Base-by-base conservation (phyloP, 2,888 invertebrate genomes). In the Plagodis pulveraria region DNA sequence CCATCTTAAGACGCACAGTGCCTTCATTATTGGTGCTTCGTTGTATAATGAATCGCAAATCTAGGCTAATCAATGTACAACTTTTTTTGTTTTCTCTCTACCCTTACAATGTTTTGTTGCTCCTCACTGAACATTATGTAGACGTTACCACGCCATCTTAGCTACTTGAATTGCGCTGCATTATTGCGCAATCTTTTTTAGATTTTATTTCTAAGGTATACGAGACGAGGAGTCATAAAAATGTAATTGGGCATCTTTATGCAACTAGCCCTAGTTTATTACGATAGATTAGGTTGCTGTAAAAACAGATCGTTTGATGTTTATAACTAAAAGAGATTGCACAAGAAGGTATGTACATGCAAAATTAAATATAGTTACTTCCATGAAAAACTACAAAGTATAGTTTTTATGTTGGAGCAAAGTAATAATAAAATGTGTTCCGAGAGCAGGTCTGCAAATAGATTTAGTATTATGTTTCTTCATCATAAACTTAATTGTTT, bases 1-100 rank as follows among this genome's bases (percentile, higher is more conserved):
- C 78, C 78, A 76, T 76, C 72, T 58, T 73, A 79, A 81, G 83
- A 78, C 76, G 74, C 77, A 62, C 65, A 77, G 67, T 76, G 70
- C 76, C 75, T 78, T 81, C 82, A 81, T 84, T 83, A 85, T 82
- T 83, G 86, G 86, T 86, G 87, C 86, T 84, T 80, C 73, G 58
- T 78, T 86, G 84, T 83, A 86, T 88, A 86, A 87, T 87, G 74
- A 81, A 82, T 77, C 73, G 73, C 58, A 77, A 71, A 84, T 84
- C 80, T 83, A 71, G 80, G 81, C 84, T 87, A 86, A 89, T 87
- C 81, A 83, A 85, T 84, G 77, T 78, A 72, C 74, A 66, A 74
- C 78, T 75, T 77, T 77, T 73, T 73, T 34, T 22, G 22, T 22
- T 22, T 22, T 22, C 22, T 22, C 22, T 22, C 22, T 22, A 22